These are phyloP conservation scores for Heterohyrax brucei DNA, from an alignment of 2,797 vertebrate species.

Conservation along the genomic window DNA sequence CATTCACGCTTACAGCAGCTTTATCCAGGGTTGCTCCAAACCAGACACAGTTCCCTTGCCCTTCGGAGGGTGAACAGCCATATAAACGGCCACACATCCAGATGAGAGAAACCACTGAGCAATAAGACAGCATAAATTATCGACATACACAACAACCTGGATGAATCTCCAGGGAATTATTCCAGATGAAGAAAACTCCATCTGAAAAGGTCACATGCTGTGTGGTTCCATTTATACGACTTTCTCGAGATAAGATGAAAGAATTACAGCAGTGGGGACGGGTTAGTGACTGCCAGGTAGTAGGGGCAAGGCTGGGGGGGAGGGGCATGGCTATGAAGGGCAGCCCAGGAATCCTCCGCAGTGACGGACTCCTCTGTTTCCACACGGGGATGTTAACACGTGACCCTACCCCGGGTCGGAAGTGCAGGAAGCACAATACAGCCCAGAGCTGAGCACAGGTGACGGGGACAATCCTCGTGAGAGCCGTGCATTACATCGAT, in stretches of 20 bases:
- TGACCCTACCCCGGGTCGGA: background rate
- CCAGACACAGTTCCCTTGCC: background rate
- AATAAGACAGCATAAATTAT: background rate
- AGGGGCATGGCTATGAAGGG: accelerated
- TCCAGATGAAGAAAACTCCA: background rate
- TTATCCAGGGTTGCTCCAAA: background rate
- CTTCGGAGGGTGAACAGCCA: background rate
- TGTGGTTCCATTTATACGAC: background rate
- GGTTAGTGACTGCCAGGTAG: background rate
- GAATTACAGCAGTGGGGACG: background rate
- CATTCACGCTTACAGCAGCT: background rate
- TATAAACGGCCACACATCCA: accelerated
- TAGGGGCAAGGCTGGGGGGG: accelerated
- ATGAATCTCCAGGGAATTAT: background rate
- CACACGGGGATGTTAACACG: background rate
- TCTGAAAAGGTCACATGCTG: background rate
- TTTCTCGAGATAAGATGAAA: background rate
- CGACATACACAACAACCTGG: background rate
- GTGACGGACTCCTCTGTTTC: background rate
- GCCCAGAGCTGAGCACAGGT: background rate
- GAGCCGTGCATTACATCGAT: accelerated
- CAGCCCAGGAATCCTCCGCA: background rate
- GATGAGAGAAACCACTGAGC: background rate
- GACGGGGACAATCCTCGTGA: background rate
- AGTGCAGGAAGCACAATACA: background rate